phyloP scores from a whole-genome alignment of 2,113 vertebrate genomes.

The Phaethon lepturus region DNA sequence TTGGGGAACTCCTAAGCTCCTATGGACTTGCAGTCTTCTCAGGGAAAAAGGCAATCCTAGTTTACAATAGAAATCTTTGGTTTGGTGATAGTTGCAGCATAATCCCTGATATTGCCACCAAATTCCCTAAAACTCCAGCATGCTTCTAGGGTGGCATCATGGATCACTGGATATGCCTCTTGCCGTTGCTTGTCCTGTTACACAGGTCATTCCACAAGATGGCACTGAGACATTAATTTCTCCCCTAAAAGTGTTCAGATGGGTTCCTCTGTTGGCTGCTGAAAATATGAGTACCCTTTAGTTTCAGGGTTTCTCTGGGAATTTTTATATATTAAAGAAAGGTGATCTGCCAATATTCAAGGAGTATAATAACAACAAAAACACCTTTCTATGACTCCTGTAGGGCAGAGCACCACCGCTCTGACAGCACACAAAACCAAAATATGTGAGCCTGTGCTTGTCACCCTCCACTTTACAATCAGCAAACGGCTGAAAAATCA shows the following conservation, averaged over 20 bases:
- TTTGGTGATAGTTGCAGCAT: neutral
- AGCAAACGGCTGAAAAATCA: neutral
- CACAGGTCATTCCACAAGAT: neutral
- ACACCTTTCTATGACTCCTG: fast-evolving
- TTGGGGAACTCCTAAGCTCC: fast-evolving
- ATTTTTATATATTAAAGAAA: neutral
- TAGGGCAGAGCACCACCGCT: neutral
- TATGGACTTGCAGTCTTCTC: neutral
- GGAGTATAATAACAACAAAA: neutral
- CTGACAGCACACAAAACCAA: neutral
- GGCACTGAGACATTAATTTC: constrained; percentile 35
- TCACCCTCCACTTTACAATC: neutral
- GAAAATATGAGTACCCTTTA: neutral
- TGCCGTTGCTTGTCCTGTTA: neutral
- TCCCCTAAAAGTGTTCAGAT: neutral
- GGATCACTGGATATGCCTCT: neutral
- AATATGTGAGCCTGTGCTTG: neutral
- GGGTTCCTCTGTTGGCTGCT: neutral
- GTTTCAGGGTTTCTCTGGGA: neutral
- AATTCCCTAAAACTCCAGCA: neutral
- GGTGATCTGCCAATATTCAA: neutral
- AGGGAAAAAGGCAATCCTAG: neutral
- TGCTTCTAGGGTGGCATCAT: neutral
- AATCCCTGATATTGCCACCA: neutral
- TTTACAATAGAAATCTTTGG: neutral